Evolutionary conservation across 1,140 invertebrate species (phyloP).

Genomic region (Meloidogyne hapla): DNA sequence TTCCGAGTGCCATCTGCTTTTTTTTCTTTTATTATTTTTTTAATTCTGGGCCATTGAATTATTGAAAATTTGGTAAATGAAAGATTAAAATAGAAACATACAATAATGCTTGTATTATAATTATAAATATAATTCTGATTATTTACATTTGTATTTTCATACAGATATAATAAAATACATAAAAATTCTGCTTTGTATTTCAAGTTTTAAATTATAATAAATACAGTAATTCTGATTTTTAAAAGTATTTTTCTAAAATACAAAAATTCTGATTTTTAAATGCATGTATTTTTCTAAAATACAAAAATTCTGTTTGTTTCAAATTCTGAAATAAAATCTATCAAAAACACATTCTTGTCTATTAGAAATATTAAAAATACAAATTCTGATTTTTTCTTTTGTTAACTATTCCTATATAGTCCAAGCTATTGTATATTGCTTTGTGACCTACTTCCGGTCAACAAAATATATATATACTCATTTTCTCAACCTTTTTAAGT

Average conservation of each 20-base stretch:
- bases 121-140: not conserved
- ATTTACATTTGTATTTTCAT: not conserved
- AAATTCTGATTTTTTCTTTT: not conserved
- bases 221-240: too few species aligned
- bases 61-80: not conserved
- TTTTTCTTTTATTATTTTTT: not conserved
- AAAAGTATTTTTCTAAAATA: too few species aligned
- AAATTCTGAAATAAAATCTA: not conserved
- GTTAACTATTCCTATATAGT: not conserved
- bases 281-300: not conserved
- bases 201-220: too few species aligned
- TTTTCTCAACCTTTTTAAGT: constrained; percentile 3
- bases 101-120: not conserved
- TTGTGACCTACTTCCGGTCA: constrained; percentile 2
- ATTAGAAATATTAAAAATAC: not conserved
- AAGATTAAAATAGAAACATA: not conserved
- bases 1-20: not conserved
- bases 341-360: not conserved
- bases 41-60: not conserved
- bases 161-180: too few species aligned
- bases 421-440: not conserved
- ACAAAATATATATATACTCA: not conserved
- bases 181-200: too few species aligned
- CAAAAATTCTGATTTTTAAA: not conserved
- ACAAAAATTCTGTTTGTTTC: not conserved